Evolutionary conservation across 1,140 invertebrate genomes (phyloP).

Genomic region (Atopsyche davidsoni): DNA sequence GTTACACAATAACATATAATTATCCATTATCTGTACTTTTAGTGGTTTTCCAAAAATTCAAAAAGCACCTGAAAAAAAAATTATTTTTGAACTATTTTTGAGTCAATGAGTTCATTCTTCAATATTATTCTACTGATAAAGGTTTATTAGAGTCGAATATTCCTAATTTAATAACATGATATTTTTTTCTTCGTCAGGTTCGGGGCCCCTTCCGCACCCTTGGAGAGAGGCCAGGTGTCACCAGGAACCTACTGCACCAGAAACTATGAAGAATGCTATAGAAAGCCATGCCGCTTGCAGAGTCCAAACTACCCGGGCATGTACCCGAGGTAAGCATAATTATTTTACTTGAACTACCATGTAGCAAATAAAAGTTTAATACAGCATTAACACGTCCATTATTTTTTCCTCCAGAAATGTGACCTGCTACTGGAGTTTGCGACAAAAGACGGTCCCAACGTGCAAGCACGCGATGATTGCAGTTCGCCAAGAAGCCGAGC

Average conservation of each 20-base stretch:
- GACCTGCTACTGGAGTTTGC: constrained; percentile 72
- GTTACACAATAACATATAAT: no score
- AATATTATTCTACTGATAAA: no score
- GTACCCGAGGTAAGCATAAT: constrained; percentile 58
- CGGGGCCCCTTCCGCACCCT: constrained; percentile 61
- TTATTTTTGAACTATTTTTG: no score
- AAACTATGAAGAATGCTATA: constrained; percentile 81
- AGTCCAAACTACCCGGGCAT: constrained; percentile 87
- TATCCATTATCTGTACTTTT: no score
- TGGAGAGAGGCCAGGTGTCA: constrained; percentile 71
- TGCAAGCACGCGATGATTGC: constrained; percentile 86
- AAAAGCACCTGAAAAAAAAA: no score
- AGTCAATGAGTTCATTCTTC: no score
- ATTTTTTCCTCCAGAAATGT: constrained; percentile 56
- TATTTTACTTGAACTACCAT: background rate
- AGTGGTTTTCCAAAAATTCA: no score
- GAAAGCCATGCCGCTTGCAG: constrained; percentile 74
- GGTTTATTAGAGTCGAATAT: no score
- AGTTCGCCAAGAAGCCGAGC: constrained; percentile 63
- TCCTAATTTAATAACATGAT: no score
- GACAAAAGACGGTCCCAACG: constrained; percentile 75
- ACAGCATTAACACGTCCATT: background rate
- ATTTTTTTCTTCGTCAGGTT: constrained; percentile 41
- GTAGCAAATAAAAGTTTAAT: background rate
- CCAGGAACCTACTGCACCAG: constrained; percentile 83